These are phyloP conservation scores for Pao palembangensis DNA, from an alignment of 2,113 vertebrate genomes.

Conservation along the genomic window DNA sequence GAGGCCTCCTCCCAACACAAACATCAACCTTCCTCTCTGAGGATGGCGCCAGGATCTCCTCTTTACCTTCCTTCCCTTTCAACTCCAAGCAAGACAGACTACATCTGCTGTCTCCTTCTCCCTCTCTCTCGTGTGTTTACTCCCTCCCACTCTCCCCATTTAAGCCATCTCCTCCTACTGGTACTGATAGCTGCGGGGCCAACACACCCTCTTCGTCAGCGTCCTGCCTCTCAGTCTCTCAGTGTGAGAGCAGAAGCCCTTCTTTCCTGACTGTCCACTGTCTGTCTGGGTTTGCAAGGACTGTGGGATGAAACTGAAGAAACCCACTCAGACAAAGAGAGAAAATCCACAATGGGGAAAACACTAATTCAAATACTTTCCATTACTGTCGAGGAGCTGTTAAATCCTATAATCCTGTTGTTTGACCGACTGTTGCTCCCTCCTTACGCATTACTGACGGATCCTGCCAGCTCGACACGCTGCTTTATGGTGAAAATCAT, in stretches of 20 bases:
- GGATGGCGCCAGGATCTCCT: constrained; percentile 36
- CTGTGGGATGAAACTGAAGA: no score
- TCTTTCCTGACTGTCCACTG: no score
- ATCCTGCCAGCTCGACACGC: no score
- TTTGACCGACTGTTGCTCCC: no score
- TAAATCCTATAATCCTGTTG: no score
- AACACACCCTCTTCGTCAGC: constrained; percentile 6
- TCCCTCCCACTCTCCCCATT: constrained; percentile 50
- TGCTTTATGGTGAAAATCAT: no score
- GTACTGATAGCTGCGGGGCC: constrained; percentile 49
- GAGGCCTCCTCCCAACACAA: constrained; percentile 48
- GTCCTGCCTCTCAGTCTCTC: constrained; percentile 38
- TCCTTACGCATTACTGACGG: no score
- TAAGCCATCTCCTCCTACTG: constrained; percentile 57
- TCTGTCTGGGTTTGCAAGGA: no score
- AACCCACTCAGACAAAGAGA: no score
- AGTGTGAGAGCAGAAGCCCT: constrained; percentile 5
- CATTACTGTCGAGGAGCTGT: no score
- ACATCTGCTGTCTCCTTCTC: constrained; percentile 38
- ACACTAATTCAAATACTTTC: no score
- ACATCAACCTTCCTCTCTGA: constrained; percentile 37
- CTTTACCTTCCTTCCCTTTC: constrained; percentile 46
- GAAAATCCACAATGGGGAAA: no score
- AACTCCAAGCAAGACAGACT: constrained; percentile 36
- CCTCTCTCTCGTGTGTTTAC: constrained; percentile 55